Evolutionary conservation across 2,113 vertebrate genomes (phyloP).

Genomic region (Zapus hudsonius): DNA sequence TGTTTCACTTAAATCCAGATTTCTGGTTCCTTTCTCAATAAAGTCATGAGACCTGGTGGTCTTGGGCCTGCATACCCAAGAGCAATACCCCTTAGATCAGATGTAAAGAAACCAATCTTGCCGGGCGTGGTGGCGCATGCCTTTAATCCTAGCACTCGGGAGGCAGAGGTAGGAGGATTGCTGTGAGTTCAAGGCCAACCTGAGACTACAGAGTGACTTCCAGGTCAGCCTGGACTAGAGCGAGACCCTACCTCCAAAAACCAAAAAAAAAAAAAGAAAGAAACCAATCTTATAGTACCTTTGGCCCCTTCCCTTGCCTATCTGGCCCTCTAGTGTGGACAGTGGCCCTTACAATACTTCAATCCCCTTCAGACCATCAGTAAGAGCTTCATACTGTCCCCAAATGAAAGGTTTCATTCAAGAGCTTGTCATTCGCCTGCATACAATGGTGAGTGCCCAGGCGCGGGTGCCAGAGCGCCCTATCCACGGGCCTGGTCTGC

Average conservation of each 20-base stretch:
- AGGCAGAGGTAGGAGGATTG: too few relatives aligned
- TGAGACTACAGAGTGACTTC: too few relatives aligned
- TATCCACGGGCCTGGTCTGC: neutral
- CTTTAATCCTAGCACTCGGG: too few relatives aligned
- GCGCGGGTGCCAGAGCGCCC: neutral
- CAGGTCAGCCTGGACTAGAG: too few relatives aligned
- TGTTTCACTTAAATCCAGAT: neutral
- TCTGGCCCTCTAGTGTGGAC: neutral
- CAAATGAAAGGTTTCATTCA: neutral
- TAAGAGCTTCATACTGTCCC: neutral
- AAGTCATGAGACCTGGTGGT: neutral
- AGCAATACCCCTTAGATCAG: neutral
- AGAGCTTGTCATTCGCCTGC: neutral
- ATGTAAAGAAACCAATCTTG: neutral
- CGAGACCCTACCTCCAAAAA: too few relatives aligned
- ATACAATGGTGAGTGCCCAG: neutral
- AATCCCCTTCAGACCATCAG: neutral
- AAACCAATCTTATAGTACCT: neutral
- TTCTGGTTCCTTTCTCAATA: neutral
- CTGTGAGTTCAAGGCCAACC: too few relatives aligned
- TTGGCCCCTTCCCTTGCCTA: neutral
- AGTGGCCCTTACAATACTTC: neutral
- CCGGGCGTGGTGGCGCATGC: too few relatives aligned
- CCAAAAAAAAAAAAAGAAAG: too few relatives aligned
- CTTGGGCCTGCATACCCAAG: neutral